Percentiles rank a stretch among this genome's conserved stretches.
phyloP scores from a whole-genome alignment of 1,140 invertebrate species.

The Eriosoma lanigerum region DNA sequence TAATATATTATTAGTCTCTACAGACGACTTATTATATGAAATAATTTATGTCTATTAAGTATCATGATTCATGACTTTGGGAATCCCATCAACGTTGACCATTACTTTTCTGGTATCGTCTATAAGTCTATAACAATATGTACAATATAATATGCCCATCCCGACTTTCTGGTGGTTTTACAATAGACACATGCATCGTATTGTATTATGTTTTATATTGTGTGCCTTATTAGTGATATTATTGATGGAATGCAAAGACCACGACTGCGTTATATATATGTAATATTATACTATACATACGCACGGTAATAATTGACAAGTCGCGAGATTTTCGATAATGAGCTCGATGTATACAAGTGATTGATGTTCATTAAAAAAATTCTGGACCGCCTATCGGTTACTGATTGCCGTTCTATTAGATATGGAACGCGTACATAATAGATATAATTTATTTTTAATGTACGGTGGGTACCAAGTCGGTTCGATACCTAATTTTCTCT shows the following conservation, averaged over 20 bases:
- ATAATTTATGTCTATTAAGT: conserved; percentile 9
- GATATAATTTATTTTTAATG: background rate
- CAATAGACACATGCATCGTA: background rate
- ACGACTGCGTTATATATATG: background rate
- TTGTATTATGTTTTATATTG: background rate
- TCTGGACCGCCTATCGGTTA: conserved; percentile 37
- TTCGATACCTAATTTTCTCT: background rate
- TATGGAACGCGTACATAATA: background rate
- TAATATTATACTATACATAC: background rate
- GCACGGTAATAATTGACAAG: conserved; percentile 17
- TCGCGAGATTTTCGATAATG: conserved; percentile 39
- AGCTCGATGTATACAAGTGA: conserved; percentile 12
- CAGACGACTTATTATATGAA: background rate
- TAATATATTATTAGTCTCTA: background rate
- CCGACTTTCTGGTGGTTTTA: background rate
- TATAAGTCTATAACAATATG: background rate
- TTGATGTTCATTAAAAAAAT: conserved; percentile 28
- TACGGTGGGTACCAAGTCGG: background rate
- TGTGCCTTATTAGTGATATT: conserved; percentile 44
- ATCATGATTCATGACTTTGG: conserved; percentile 36
- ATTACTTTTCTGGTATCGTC: conserved; percentile 1
- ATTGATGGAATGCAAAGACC: conserved; percentile 7
- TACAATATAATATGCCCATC: background rate
- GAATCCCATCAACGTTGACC: conserved; percentile 12
- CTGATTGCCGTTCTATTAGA: conserved; percentile 4